Base-by-base conservation (phyloP, 2,888 invertebrate species). In the Spicauda simplicius region DNA sequence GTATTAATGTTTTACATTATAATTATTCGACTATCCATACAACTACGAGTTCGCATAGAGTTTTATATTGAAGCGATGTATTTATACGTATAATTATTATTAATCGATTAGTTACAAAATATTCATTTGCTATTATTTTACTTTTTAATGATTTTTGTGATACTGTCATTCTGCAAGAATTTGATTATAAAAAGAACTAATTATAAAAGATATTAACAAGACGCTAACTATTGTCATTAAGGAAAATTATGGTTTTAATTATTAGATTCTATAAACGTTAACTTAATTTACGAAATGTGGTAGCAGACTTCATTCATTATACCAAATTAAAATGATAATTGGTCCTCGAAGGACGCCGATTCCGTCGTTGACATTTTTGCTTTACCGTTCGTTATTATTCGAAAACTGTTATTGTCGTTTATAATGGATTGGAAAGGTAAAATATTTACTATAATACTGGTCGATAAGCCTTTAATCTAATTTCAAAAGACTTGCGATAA, bases 221-320 rank as follows among this genome's bases (percentile, higher is more conserved):
- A 33, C 41, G 14, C 10, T 41, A 14, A 14, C 2, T 41, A 41
- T 41, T 41, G 41, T 2, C 20, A 20, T 20, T 53, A 1, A 53
- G 10, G 12, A 30, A 54, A 54, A 53, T 53, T 20, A n/a, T 53
- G 53, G 53, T 20, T 53, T 53, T 11, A 53, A 53, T 53, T 53
- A 53, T 20, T 12, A n/a, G 53, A 7, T 3, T 53, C 20, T 14
- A 25, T 14, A 25, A 54, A 54, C 14, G 14, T 20, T 30, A 2
- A 14, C 18, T 54, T 54, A 53, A 54, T 54, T 54, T 54, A 54
- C 54, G 54, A 30, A 54, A 54, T 25, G 25, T 20, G 54, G 54
- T 54, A 54, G 54, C 54, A 25, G 30, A 48, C 48, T 48, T 16
- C 16, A 54, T 54, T 54, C 25, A 54, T 53, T 53, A 53, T 20